Conservation (phyloP, 2,888 invertebrate genomes). For the Harpalus rufipes region DNA sequence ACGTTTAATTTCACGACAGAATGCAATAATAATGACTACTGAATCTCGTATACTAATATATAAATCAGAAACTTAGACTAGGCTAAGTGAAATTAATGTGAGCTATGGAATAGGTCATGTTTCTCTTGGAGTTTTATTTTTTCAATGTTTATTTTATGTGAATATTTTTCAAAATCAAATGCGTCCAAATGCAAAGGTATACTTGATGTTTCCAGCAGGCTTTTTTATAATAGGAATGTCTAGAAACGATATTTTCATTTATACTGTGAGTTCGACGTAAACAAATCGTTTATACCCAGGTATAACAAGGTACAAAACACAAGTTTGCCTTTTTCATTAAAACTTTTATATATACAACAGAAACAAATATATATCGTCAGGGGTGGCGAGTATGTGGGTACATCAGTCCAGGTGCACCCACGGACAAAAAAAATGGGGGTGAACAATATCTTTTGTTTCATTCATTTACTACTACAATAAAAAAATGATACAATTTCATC, state of each 20-base stretch:
- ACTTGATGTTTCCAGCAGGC: constrained; percentile 59
- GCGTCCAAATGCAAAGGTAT: constrained; percentile 65
- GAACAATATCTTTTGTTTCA: too few relatives aligned
- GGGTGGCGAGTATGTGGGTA: too few relatives aligned
- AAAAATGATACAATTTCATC: too few relatives aligned
- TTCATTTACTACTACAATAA: too few relatives aligned
- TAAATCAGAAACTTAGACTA: constrained; percentile 52
- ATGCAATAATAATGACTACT: constrained; percentile 59
- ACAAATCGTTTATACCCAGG: constrained; percentile 64
- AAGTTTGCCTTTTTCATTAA: constrained; percentile 67
- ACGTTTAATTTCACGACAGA: constrained; percentile 42
- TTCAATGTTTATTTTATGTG: constrained; percentile 30
- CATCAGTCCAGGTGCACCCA: too few relatives aligned
- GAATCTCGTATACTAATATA: constrained; percentile 57
- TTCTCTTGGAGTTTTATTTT: constrained; percentile 48
- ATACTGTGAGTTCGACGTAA: constrained; percentile 55
- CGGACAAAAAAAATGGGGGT: too few relatives aligned
- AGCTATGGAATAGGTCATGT: constrained; percentile 63
- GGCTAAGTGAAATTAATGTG: constrained; percentile 11
- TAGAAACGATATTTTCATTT: constrained; percentile 54
- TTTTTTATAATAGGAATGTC: constrained; percentile 67
- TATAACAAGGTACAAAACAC: constrained; percentile 66
- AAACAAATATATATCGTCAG: constrained; percentile 57
- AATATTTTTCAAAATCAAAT: constrained; percentile 35
- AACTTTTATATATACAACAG: constrained; percentile 64